A percentile compares a stretch with the other conserved stretches of the same genome.
Evolutionary conservation across 2,797 vertebrate species (phyloP).

Genomic region (Crenichthys baileyi): DNA sequence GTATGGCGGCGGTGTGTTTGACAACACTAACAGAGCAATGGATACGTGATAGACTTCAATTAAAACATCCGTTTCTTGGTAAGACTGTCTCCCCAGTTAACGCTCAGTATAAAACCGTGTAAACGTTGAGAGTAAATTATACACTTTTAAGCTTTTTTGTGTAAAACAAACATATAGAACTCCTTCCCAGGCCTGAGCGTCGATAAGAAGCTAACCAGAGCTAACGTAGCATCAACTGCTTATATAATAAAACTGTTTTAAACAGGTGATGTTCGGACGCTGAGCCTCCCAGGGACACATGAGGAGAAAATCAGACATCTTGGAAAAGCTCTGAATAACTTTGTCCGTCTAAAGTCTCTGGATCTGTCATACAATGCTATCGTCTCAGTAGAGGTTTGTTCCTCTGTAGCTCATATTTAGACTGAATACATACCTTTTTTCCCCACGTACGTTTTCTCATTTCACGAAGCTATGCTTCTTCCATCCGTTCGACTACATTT

Average conservation of each 20-base stretch:
- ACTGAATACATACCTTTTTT: not conserved
- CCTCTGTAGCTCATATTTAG: not conserved
- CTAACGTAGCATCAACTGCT: constrained; percentile 29
- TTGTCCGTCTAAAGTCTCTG: constrained; percentile 83
- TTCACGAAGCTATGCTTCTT: not conserved
- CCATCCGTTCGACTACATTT: not conserved
- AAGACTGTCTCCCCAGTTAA: constrained; percentile 15
- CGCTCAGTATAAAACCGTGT: not conserved
- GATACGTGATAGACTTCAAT: constrained; percentile 76
- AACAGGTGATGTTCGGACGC: constrained; percentile 81
- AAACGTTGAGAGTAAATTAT: not conserved
- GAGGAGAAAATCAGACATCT: constrained; percentile 85
- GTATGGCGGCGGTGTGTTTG: constrained; percentile 78
- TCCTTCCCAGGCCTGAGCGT: not conserved
- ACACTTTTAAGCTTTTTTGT: not conserved
- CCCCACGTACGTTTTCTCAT: not conserved
- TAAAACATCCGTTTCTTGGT: constrained; percentile 77
- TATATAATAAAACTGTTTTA: not conserved
- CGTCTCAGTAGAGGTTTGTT: constrained; percentile 73
- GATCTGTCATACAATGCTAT: constrained; percentile 88
- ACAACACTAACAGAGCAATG: constrained; percentile 78
- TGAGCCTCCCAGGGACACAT: constrained; percentile 82
- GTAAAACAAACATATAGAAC: not conserved
- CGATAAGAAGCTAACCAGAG: constrained; percentile 29
- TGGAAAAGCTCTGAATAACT: constrained; percentile 82